phyloP scores from a whole-genome alignment of 2,888 invertebrate genomes.

The Nemoura dubitans region DNA sequence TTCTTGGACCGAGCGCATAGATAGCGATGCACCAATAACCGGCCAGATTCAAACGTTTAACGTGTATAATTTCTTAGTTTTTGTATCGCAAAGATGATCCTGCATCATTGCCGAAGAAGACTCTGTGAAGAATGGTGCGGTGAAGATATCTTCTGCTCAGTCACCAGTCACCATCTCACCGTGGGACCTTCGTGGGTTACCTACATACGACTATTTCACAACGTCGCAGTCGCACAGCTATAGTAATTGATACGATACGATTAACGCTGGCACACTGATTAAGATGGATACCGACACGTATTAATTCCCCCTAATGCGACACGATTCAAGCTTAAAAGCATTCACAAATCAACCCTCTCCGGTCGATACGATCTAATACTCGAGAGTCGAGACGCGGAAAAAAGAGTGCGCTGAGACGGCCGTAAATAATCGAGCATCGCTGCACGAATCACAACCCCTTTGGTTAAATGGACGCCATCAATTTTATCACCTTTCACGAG shows the following conservation, averaged over 20 bases:
- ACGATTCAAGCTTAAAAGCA: background rate
- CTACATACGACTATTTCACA: too few relatives aligned
- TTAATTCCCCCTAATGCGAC: slow-evolving; percentile 37
- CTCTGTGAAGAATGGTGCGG: too few relatives aligned
- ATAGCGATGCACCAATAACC: too few relatives aligned
- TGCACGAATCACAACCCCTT: slow-evolving; percentile 7
- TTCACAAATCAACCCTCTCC: slow-evolving; percentile 24
- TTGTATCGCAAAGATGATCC: too few relatives aligned
- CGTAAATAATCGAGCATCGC: slow-evolving; percentile 26
- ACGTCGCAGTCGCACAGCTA: too few relatives aligned
- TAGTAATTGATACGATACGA: background rate
- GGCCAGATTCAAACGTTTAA: too few relatives aligned
- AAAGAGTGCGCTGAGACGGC: background rate
- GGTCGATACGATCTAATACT: slow-evolving; percentile 17
- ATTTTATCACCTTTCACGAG: slow-evolving; percentile 30
- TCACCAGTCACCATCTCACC: too few relatives aligned
- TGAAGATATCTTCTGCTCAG: too few relatives aligned
- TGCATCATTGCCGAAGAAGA: too few relatives aligned
- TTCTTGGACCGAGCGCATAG: too few relatives aligned
- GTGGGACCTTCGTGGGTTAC: too few relatives aligned
- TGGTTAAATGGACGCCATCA: slow-evolving; percentile 32
- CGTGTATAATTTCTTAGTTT: too few relatives aligned
- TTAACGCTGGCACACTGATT: background rate
- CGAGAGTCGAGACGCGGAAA: background rate
- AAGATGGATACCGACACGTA: background rate